Percentiles rank a stretch among this genome's conserved stretches.
Conservation (phyloP, 2,797 vertebrate species). For the Thalassophryne amazonica region DNA sequence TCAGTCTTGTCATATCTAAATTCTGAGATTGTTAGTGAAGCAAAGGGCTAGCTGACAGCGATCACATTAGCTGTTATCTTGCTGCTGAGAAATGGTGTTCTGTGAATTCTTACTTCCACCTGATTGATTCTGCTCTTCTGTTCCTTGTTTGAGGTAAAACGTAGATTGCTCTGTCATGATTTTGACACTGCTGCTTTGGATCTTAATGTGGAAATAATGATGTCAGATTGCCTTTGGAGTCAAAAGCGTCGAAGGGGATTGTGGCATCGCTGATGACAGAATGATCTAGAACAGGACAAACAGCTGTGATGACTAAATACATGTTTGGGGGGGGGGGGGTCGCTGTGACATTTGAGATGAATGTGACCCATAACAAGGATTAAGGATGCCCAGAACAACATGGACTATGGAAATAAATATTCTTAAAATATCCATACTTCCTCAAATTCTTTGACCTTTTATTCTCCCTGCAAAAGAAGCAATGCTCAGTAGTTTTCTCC, state of each 20-base stretch:
- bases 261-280: slow-evolving; percentile 84
- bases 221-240: slow-evolving; percentile 81
- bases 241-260: slow-evolving; percentile 86
- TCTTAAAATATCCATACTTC: background rate
- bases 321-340: slow-evolving; percentile 54
- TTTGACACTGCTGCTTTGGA: too few species aligned
- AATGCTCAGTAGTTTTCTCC: slow-evolving; percentile 81
- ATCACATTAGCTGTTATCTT: too few species aligned
- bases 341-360: slow-evolving; percentile 24
- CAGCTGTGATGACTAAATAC: slow-evolving; percentile 86
- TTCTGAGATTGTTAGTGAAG: too few species aligned
- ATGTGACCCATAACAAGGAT: background rate
- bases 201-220: background rate
- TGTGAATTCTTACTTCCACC: too few species aligned
- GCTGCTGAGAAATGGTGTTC: too few species aligned
- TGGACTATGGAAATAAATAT: background rate
- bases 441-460: slow-evolving; percentile 75
- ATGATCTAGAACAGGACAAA: slow-evolving; percentile 85
- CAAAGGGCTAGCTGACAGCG: too few species aligned
- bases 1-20: too few species aligned
- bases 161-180: too few species aligned
- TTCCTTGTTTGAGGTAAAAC: too few species aligned
- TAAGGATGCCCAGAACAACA: background rate
- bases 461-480: slow-evolving; percentile 88
- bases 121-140: too few species aligned